A percentile compares a stretch with the other conserved stretches of the same genome.
These are phyloP conservation scores for Ctenodactylus gundi DNA, from an alignment of 2,113 vertebrate species.

Conservation along the genomic window DNA sequence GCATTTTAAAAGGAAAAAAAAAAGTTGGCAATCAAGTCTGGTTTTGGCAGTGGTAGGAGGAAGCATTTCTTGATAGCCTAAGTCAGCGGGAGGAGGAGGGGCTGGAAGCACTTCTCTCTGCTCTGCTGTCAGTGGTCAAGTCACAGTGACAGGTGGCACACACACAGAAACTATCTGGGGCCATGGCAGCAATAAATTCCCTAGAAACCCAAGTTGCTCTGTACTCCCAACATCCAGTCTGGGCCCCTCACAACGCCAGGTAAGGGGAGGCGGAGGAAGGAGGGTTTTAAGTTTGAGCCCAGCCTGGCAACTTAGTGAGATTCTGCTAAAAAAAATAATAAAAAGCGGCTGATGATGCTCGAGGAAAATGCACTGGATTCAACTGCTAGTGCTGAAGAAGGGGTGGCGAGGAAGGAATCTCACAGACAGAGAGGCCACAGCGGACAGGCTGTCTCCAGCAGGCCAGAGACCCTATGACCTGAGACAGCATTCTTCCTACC, in stretches of 20 bases:
- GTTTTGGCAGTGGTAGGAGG: conserved; percentile 53
- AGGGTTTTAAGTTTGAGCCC: no score
- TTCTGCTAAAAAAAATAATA: no score
- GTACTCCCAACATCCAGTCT: background rate
- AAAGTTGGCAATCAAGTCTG: conserved; percentile 75
- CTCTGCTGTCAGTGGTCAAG: background rate
- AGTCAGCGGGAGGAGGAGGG: conserved; percentile 34
- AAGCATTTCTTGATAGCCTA: conserved; percentile 62
- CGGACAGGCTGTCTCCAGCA: background rate
- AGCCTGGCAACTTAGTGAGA: no score
- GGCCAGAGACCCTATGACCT: background rate
- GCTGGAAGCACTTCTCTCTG: background rate
- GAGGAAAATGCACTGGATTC: no score
- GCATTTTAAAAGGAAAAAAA: conserved; percentile 77
- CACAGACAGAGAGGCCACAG: conserved; percentile 37
- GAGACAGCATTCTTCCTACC: background rate
- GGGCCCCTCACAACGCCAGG: background rate
- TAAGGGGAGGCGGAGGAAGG: no score
- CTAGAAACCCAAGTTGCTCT: background rate
- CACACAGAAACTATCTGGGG: background rate
- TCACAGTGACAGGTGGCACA: no score
- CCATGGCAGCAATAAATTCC: background rate
- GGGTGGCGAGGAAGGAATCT: no score
- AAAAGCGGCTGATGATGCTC: no score
- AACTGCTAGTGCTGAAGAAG: no score